phyloP scores from a whole-genome alignment of 2,797 vertebrate genomes.

The Mionectes olivaceus region DNA sequence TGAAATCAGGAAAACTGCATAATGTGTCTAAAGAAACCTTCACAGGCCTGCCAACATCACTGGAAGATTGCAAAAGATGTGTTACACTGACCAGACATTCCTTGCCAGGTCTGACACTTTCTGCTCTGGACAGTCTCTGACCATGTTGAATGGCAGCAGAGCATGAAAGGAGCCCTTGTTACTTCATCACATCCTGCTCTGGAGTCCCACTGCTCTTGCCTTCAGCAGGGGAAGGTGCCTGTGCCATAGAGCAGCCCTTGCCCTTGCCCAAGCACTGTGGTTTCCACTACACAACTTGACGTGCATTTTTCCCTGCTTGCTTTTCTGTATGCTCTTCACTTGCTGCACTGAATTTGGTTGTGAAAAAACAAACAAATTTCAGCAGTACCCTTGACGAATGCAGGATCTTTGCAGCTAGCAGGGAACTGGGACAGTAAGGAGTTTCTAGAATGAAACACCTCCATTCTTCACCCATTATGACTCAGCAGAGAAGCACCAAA shows the following conservation, averaged over 20 bases:
- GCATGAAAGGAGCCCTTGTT: neutral
- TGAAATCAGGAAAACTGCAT: constrained; percentile 42
- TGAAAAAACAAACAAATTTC: neutral
- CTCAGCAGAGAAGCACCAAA: neutral
- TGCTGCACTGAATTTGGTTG: neutral
- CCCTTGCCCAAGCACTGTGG: neutral
- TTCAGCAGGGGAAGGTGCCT: neutral
- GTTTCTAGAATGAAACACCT: neutral
- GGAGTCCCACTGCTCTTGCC: neutral
- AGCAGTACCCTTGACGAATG: neutral
- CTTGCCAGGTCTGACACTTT: neutral
- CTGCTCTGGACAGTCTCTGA: neutral
- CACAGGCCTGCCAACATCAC: rapidly evolving
- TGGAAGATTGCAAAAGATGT: neutral
- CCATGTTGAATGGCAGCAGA: neutral
- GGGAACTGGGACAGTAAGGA: neutral
- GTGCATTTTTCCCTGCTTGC: neutral
- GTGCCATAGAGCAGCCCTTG: neutral
- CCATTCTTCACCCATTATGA: rapidly evolving
- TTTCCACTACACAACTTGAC: neutral
- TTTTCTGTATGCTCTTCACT: neutral
- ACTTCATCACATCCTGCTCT: rapidly evolving
- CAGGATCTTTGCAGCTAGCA: neutral
- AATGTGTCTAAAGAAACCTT: constrained; percentile 25
- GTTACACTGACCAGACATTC: neutral